Evolutionary conservation across 2,113 vertebrate species (phyloP), one percentile per base, ranked within the genome.

Genomic region (Solea senegalensis): DNA sequence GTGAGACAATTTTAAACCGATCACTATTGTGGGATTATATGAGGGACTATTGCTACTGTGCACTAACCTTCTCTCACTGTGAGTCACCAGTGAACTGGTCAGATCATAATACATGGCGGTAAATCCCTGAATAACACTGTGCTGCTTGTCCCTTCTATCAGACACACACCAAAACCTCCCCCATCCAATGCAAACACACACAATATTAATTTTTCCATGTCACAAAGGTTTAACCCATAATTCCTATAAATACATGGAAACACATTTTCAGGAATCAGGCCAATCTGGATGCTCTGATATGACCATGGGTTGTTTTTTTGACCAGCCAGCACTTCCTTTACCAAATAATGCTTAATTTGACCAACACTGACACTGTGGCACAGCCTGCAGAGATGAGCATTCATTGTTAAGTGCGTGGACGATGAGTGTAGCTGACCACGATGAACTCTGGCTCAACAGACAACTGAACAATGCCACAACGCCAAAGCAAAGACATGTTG

Each of bases 401-500:
- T 77, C 73, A 85, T 90, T 91, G 89, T 88, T 70, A 65, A 67
- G 59, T 62, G 57, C 50, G 49, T 74, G 72, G 83, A 83, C 54
- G 41, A 69, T 66, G 61, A 76, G 76, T 60, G 39, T 46, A 68
- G 75, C 65, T 21, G 76, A 75, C 15, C 46, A 68, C 54, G 48
- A 82, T 82, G 72, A 87, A 88, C 72, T 88, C 76, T 89, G 79
- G 81, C 89, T 86, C 41, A 28, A 80, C 83, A 90, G 85, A 91
- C 89, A 90, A 84, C 78, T 48, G 81, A 92, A 93, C 91, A 94
- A 92, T 88, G 85, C 87, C 74, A 64, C 72, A 75, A 72, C 86
- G 50, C 8, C 64, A 58, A 69, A 86, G 72, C 78, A 83, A 78
- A 89, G 84, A 91, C 88, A 54, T 91, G 90, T 90, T 91, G 90